Percentiles rank a stretch among this genome's conserved stretches.
phyloP scores from a whole-genome alignment of 2,888 invertebrate genomes.

The Euzophera pinguis region DNA sequence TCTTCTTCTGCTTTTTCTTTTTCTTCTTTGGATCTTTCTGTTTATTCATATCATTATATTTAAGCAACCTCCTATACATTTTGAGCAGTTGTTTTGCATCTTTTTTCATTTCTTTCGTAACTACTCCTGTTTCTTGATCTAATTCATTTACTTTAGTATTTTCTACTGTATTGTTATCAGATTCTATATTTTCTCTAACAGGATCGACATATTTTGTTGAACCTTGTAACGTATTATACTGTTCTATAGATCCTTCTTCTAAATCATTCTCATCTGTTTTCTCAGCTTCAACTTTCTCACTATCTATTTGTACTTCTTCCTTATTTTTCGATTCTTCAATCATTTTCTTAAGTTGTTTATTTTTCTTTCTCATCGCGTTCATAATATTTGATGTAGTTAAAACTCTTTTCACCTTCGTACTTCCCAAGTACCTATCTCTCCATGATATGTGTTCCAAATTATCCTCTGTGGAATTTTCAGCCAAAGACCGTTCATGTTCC shows the following conservation, averaged over 20 bases:
- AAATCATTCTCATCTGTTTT: constrained; percentile 29
- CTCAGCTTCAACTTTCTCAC: constrained; percentile 21
- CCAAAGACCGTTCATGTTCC: constrained; percentile 31
- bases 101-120: constrained; percentile 54
- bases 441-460: constrained; percentile 60
- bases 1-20: constrained; percentile 45
- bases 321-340: constrained; percentile 44
- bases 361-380: constrained; percentile 81
- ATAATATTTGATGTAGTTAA: constrained; percentile 76
- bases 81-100: constrained; percentile 68
- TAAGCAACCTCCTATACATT: constrained; percentile 69
- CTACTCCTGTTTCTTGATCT: constrained; percentile 18
- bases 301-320: constrained; percentile 26
- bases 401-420: constrained; percentile 80
- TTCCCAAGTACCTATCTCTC: constrained; percentile 80
- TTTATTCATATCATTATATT: constrained; percentile 57
- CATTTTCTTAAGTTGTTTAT: constrained; percentile 66
- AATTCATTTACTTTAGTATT: constrained; percentile 15
- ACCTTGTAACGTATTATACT: constrained; percentile 69
- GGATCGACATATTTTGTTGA: constrained; percentile 62
- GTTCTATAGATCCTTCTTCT: constrained; percentile 76
- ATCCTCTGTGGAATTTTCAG: constrained; percentile 19
- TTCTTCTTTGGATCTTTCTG: constrained; percentile 52
- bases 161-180: constrained; percentile 16
- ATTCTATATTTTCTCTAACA: constrained; percentile 26